Evolutionary conservation across 2,888 invertebrate genomes (phyloP), one percentile per base, ranked within the genome.

Genomic region (Taphrorychus bicolor): DNA sequence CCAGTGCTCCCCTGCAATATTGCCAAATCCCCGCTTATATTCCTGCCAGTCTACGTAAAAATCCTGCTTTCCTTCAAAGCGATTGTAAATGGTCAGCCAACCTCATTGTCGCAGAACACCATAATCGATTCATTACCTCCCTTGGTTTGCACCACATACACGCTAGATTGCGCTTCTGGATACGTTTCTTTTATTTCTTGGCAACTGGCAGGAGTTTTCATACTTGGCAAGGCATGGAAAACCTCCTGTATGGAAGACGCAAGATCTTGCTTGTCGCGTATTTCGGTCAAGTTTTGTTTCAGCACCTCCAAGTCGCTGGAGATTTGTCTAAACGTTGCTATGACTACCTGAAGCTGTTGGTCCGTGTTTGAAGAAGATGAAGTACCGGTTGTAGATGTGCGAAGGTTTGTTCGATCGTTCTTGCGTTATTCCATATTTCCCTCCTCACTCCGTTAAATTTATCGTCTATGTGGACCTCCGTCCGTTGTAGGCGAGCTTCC

Each of bases 21-120:
- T 89, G 9, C 91, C 91, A 74, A 91, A 91, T 5, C 91, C 91
- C 49, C 84, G 80, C 74, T 87, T 88, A 76, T 91, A 91, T 52
- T 89, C 88, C 0, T 84, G 76, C 90, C 90, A 91, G 53, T 83
- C 79, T 71, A 87, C 86, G 73, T 86, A 87, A 76, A 91, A 91
- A 74, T 88, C 89, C 73, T 89, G 85, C 1, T 85, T 83, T 0
- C 90, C 91, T 69, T 88, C 87, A 70, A 84, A 86, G 22, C 91
- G 85, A 72, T 87, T 88, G 78, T 90, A 88, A 66, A 88, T 81
- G 69, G 88, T 87, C 53, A 89, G 89, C 91, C 91, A 91, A n/a
- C 89, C 90, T 0, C 88, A 89, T 1, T 85, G 67, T 90, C 89
- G 71, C 89, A 89, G 53, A 84, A 81, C 3, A 87, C 90, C 78